A percentile compares a stretch with the other conserved stretches of the same genome.
These are phyloP conservation scores for Tipula helvola DNA, from an alignment of 2,888 invertebrate species.

Conservation along the genomic window DNA sequence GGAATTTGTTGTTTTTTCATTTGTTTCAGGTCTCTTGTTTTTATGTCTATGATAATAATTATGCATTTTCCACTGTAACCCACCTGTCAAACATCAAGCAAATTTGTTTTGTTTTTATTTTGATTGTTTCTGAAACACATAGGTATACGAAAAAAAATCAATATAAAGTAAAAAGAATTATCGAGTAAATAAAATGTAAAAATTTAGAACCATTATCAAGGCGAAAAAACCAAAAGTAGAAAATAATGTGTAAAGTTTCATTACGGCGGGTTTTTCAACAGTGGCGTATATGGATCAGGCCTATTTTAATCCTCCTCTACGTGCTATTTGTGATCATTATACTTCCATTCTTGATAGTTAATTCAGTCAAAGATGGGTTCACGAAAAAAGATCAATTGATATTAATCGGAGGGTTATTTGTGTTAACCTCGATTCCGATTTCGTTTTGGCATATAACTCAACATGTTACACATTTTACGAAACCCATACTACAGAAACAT, in stretches of 20 bases:
- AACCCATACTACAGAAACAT: slow-evolving; percentile 84
- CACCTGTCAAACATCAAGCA: not conserved
- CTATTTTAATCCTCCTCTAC: slow-evolving; percentile 67
- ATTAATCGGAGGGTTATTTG: slow-evolving; percentile 83
- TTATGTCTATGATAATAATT: too few species aligned
- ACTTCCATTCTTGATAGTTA: slow-evolving; percentile 69
- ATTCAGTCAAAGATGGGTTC: slow-evolving; percentile 68
- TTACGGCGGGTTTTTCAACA: slow-evolving; percentile 20
- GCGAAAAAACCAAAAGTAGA: not conserved
- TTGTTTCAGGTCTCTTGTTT: too few species aligned
- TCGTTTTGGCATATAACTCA: slow-evolving; percentile 92
- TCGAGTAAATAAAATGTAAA: not conserved
- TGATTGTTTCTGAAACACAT: not conserved
- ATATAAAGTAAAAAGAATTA: not conserved
- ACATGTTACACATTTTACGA: slow-evolving; percentile 86
- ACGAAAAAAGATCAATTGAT: slow-evolving; percentile 66
- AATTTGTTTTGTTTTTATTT: not conserved
- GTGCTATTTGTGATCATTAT: slow-evolving; percentile 69
- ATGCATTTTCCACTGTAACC: too few species aligned
- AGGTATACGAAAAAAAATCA: not conserved
- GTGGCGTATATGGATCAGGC: slow-evolving; percentile 87
- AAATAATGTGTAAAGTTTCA: slow-evolving; percentile 15
- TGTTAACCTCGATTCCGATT: slow-evolving; percentile 77
- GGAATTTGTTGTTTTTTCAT: too few species aligned
- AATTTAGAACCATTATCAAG: not conserved